A percentile compares a stretch with the other conserved stretches of the same genome.
Evolutionary conservation across 2,113 vertebrate genomes (phyloP).

Genomic region (Mystacornis crossleyi): DNA sequence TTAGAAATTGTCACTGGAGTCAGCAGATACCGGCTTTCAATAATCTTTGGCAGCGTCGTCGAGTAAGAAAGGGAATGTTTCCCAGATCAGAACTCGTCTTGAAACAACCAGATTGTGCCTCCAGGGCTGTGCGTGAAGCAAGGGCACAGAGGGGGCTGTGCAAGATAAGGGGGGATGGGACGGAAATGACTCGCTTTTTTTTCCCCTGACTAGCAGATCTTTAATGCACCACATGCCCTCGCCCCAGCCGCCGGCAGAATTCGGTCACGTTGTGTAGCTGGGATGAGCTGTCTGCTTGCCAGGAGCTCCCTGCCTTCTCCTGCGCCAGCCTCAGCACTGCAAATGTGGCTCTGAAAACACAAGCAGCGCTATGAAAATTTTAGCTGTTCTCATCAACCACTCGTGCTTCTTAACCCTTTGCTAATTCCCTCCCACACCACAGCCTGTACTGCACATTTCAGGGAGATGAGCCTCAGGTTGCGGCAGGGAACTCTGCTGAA

Average conservation of each 20-base stretch:
- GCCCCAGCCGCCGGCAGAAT: not conserved
- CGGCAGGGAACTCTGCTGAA: rapidly evolving
- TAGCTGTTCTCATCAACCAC: not conserved
- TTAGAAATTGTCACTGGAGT: slow-evolving; percentile 17
- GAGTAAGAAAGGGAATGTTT: not conserved
- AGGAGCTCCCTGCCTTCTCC: not conserved
- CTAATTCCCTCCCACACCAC: not conserved
- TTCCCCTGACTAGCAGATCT: not conserved
- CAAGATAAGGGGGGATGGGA: rapidly evolving
- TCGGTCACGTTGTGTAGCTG: not conserved
- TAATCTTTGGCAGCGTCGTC: not conserved
- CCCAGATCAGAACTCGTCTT: not conserved
- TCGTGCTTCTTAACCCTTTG: not conserved
- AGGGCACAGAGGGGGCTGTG: not conserved
- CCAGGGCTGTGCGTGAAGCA: not conserved
- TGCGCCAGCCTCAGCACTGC: rapidly evolving
- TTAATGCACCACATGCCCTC: rapidly evolving
- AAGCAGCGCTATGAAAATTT: not conserved
- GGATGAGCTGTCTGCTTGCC: not conserved
- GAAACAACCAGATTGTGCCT: not conserved
- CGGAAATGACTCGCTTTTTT: not conserved
- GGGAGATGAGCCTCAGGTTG: not conserved
- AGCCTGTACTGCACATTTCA: not conserved
- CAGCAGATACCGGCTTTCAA: not conserved
- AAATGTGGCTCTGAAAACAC: not conserved